Evolutionary conservation across 2,797 vertebrate species (phyloP).

Genomic region (Poecilia wingei): DNA sequence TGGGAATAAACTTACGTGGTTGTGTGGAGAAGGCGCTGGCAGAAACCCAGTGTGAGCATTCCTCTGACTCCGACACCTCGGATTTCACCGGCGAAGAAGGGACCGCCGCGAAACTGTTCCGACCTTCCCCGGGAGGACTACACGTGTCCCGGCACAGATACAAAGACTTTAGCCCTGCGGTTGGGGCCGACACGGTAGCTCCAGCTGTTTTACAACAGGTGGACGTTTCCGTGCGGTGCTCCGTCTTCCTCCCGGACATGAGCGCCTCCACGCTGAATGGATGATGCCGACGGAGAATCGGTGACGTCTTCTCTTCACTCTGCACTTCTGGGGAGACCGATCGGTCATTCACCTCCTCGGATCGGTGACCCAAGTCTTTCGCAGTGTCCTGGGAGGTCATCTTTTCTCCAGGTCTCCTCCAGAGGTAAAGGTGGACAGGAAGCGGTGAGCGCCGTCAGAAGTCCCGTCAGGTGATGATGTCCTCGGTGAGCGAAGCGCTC

Average conservation of each 20-base stretch:
- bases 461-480: constrained; percentile 28
- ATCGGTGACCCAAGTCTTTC: constrained; percentile 54
- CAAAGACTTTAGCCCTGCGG: constrained; percentile 37
- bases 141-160: constrained; percentile 57
- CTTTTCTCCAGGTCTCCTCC: constrained; percentile 19
- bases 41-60: constrained; percentile 67
- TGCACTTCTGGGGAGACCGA: constrained; percentile 34
- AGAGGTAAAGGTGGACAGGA: constrained; percentile 2
- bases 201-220: constrained; percentile 36
- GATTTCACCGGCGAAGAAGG: constrained; percentile 76
- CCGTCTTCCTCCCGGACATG: constrained; percentile 69
- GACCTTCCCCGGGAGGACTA: constrained; percentile 46
- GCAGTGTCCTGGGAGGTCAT: constrained; percentile 61
- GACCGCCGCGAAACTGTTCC: constrained; percentile 25
- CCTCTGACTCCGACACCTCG: constrained; percentile 76
- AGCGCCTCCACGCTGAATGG: constrained; percentile 85
- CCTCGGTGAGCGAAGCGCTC: constrained; percentile 27
- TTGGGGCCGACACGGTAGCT: constrained; percentile 22
- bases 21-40: constrained; percentile 59
- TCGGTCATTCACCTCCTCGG: constrained; percentile 65
- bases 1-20: constrained; percentile 60
- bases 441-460: neutral
- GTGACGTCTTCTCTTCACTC: constrained; percentile 58
- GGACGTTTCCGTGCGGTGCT: constrained; percentile 21
- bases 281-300: constrained; percentile 57